These are phyloP conservation scores for Tryphoninae sp. DNA, from an alignment of 2,888 invertebrate genomes.

Conservation along the genomic window DNA sequence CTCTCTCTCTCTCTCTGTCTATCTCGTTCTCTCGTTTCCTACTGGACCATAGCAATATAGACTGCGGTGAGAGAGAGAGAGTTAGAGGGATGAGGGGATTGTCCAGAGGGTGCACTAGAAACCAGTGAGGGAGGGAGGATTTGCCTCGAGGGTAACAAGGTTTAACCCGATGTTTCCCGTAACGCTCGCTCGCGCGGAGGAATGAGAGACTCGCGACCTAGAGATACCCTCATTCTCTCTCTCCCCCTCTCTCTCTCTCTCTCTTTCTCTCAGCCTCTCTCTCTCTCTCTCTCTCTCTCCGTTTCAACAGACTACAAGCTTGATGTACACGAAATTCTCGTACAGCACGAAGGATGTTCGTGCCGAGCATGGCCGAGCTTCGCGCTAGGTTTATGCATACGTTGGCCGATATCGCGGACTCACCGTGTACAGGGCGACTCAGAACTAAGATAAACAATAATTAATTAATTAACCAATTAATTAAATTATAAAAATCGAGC, in stretches of 20 bases:
- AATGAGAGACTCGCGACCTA: not conserved
- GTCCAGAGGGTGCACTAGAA: constrained; percentile 8
- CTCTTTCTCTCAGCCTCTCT: too few relatives aligned
- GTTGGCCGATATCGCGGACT: constrained; percentile 40
- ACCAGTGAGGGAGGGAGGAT: constrained; percentile 12
- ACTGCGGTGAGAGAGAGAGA: not conserved
- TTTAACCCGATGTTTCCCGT: constrained; percentile 78
- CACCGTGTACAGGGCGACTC: not conserved
- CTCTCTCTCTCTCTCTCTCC: not conserved
- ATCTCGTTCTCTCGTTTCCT: not conserved
- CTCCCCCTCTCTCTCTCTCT: too few relatives aligned
- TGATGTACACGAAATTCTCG: constrained; percentile 52
- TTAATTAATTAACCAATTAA: not conserved
- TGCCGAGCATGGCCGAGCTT: not conserved
- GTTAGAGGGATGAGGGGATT: not conserved
- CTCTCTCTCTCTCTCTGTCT: not conserved
- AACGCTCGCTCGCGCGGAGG: constrained; percentile 56
- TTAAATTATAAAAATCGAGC: too few relatives aligned
- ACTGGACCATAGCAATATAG: constrained; percentile 3
- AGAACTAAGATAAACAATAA: not conserved
- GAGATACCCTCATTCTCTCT: constrained; percentile 9
- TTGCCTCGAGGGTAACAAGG: constrained; percentile 60
- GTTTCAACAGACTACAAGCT: constrained; percentile 19
- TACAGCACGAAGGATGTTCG: constrained; percentile 20
- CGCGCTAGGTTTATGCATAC: constrained; percentile 45